Conservation (phyloP, 2,113 vertebrate species). For the Apteryx mantelli region DNA sequence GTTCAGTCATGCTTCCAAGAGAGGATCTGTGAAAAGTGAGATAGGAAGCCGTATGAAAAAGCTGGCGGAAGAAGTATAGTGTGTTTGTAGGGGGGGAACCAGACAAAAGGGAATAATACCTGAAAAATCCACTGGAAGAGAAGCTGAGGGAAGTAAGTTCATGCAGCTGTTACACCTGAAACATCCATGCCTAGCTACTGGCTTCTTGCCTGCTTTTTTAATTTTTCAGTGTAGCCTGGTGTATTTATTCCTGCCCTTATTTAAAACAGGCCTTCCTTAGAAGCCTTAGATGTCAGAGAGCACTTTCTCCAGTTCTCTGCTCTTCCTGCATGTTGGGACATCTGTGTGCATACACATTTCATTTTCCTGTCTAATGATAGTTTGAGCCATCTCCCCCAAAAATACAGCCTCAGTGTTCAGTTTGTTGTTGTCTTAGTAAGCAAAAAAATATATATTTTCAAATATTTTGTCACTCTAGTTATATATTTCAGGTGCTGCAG, state of each 20-base stretch:
- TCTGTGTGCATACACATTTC: neutral
- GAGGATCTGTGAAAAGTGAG: slow-evolving; percentile 61
- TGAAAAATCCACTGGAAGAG: neutral
- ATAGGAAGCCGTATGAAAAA: slow-evolving; percentile 61
- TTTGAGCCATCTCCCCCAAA: slow-evolving; percentile 40
- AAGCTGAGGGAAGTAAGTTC: neutral
- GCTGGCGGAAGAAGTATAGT: neutral
- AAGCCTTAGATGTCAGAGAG: neutral
- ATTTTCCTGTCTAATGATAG: slow-evolving; percentile 67
- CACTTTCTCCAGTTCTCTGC: slow-evolving; percentile 20
- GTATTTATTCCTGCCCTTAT: neutral
- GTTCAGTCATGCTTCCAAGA: slow-evolving; percentile 51
- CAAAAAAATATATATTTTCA: slow-evolving; percentile 70
- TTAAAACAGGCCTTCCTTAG: neutral
- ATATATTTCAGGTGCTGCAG: slow-evolving; percentile 62
- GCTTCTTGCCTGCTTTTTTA: neutral
- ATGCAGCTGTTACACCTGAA: neutral
- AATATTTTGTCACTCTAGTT: slow-evolving; percentile 56
- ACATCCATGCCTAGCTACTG: neutral
- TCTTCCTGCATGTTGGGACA: slow-evolving; percentile 66
- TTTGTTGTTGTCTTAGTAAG: slow-evolving; percentile 71
- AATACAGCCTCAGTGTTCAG: slow-evolving; percentile 20
- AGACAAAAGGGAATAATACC: neutral
- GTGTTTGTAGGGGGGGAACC: rapidly evolving
- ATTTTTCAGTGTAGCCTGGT: neutral